Conservation (phyloP, 2,797 vertebrate genomes). For the Poeciliopsis presidionis region DNA sequence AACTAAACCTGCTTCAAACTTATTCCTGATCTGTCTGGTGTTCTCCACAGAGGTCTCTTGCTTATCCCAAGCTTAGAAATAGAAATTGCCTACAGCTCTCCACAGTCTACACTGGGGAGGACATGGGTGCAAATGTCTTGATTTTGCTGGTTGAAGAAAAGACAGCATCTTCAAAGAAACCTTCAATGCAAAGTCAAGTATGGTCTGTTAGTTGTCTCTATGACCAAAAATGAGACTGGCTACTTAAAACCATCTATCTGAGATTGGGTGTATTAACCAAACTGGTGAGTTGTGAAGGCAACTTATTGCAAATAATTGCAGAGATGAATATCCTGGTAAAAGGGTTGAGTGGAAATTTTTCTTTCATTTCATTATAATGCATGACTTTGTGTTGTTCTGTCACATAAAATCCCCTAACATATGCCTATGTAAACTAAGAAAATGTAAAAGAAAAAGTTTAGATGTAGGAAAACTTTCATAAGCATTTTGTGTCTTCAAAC, state of each 20-base stretch:
- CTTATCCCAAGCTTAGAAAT: not conserved
- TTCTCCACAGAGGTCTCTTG: too few species aligned
- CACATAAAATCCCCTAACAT: not conserved
- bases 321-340: not conserved
- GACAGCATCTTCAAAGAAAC: too few species aligned
- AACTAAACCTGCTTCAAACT: not conserved
- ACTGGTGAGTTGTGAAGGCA: not conserved
- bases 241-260: too few species aligned
- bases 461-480: not conserved
- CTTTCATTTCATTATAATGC: not conserved
- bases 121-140: too few species aligned
- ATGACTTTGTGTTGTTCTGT: constrained; percentile 27
- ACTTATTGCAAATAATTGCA: not conserved
- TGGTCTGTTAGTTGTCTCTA: too few species aligned
- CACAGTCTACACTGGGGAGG: too few species aligned
- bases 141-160: too few species aligned
- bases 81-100: too few species aligned
- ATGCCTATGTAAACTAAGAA: not conserved
- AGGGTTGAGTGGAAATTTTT: not conserved
- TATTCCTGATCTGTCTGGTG: not conserved
- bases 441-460: not conserved
- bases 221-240: too few species aligned
- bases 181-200: too few species aligned
- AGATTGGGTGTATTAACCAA: not conserved
- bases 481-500: constrained; percentile 25